Base-by-base conservation (phyloP, 2,797 vertebrate genomes). In the Coilia nasus region DNA sequence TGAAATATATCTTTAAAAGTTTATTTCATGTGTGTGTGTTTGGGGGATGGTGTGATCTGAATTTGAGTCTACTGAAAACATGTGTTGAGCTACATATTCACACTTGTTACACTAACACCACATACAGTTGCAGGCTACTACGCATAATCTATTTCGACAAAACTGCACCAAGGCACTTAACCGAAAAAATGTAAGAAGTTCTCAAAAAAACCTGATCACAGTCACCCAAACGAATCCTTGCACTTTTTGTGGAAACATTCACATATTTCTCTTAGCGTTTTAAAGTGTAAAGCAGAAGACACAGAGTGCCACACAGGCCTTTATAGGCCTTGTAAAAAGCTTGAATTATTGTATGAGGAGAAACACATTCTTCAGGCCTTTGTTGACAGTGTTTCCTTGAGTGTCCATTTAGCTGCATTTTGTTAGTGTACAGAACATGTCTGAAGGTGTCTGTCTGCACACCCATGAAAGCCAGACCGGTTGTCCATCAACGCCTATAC, bases 401-500 rank as follows among this genome's bases (percentile, higher is more conserved):
- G 25, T 71, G 28, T 15, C 14, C 12, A 71, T 71, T 71, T 35
- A 71, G 64, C 64, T 31, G 64, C 64, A 71, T 71, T 71, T 31
- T 71, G 64, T 71, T 28, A 71, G 64, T 71, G 28, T 35, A 15
- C 17, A 31, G 64, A 28, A 35, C 71, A 10, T 44, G 71, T 9
- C 87, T 88, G 86, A 86, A 84, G 81, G 83, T 82, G 83, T 85
- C 83, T 84, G 86, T 85, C 84, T 86, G 81, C 89, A 87, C 85
- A 87, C 85, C 83, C 87, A 85, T 86, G 84, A 88, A 85, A 87
- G 83, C 81, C 83, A 87, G 44, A 80, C 6, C 15, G 75, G 50
- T n/a, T 86, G 87, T 93, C 93, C 93, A 90, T 95, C 93, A 90
- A 92, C 94, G 92, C 93, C 92, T 91, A 91, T 91, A 7, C 1